Percentiles rank a stretch among this genome's conserved stretches.
phyloP scores from a whole-genome alignment of 2,888 invertebrate genomes.

The Calephelis perditalis region DNA sequence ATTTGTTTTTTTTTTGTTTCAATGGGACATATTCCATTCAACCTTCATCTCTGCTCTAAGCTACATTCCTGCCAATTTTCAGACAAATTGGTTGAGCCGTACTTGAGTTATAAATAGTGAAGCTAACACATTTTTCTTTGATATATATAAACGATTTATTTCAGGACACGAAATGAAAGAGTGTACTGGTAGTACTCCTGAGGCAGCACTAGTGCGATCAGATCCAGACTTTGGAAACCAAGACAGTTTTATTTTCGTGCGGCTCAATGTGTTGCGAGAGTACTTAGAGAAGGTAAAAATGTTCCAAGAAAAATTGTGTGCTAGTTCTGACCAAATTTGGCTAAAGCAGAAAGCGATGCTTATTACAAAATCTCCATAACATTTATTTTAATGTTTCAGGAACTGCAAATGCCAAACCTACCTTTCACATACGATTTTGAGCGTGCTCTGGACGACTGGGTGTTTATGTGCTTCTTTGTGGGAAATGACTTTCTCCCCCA shows the following conservation, averaged over 20 bases:
- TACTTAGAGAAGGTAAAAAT: conserved; percentile 89
- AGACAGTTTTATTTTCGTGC: conserved; percentile 93
- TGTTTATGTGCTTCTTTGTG: conserved; percentile 98
- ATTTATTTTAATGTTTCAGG: conserved; percentile 24
- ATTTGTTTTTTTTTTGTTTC: too few species aligned
- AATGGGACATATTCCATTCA: too few species aligned
- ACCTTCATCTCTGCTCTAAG: too few species aligned
- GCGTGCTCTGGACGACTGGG: conserved; percentile 98
- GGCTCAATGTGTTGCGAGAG: conserved; percentile 95
- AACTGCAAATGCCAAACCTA: conserved; percentile 87
- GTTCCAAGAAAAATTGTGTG: too few species aligned
- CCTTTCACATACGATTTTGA: conserved; percentile 98
- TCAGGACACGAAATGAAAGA: conserved; percentile 96
- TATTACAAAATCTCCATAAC: too few species aligned
- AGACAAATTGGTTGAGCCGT: too few species aligned
- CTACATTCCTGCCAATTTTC: too few species aligned
- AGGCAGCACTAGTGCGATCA: conserved; percentile 77
- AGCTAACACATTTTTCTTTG: too few species aligned
- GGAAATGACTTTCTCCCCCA: conserved; percentile 99
- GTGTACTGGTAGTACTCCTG: conserved; percentile 86
- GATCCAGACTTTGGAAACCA: conserved; percentile 84
- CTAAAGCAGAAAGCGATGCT: too few species aligned
- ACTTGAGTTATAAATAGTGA: too few species aligned
- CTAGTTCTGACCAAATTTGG: not conserved
- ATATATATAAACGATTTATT: not conserved